Conservation (phyloP, 2,888 invertebrate species). For the Dryobota labecula region DNA sequence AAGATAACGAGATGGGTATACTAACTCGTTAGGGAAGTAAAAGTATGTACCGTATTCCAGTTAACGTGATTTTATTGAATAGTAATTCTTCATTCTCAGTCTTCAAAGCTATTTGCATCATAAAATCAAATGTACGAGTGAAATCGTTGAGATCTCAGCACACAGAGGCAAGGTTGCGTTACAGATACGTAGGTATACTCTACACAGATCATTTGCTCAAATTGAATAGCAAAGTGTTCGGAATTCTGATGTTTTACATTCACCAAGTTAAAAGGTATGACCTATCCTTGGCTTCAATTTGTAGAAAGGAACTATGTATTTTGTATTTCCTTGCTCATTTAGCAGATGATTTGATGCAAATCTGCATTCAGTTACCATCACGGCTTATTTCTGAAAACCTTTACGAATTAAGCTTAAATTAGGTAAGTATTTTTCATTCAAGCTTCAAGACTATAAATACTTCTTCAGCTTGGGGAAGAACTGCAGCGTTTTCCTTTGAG, state of each 20-base stretch:
- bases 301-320: conserved; percentile 61
- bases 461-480: background rate
- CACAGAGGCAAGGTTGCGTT: conserved; percentile 23
- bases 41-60: conserved; percentile 11
- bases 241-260: conserved; percentile 60
- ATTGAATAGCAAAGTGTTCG: conserved; percentile 42
- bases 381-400: background rate
- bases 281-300: conserved; percentile 64
- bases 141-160: conserved; percentile 17
- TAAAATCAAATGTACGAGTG: conserved; percentile 18
- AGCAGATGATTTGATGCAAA: conserved; percentile 41
- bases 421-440: background rate
- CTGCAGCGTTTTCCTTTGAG: background rate
- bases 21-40: conserved; percentile 21
- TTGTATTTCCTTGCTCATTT: conserved; percentile 49
- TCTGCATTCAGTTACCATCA: background rate
- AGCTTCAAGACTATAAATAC: background rate
- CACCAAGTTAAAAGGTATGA: conserved; percentile 58
- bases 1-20: conserved; percentile 46
- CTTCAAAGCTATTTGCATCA: conserved; percentile 5
- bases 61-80: background rate
- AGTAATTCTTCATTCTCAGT: background rate
- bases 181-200: conserved; percentile 11
- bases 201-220: conserved; percentile 57
- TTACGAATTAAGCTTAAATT: too few relatives aligned